Evolutionary conservation across 2,888 invertebrate genomes (phyloP).

Genomic region (Ichneumoninae sp.): DNA sequence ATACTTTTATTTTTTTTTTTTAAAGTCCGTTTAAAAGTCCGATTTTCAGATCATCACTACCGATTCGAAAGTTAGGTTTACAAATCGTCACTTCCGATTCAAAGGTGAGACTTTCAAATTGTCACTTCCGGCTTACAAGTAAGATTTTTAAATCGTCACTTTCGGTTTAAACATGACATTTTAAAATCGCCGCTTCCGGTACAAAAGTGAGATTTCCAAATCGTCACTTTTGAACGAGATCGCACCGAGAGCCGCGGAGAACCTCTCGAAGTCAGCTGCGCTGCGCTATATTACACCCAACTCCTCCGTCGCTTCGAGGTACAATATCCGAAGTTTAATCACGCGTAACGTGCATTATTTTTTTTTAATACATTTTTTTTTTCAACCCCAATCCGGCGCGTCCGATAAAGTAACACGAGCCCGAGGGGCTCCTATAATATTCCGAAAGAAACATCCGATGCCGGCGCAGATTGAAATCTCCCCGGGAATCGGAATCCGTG

Average conservation of each 20-base stretch:
- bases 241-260: too few species aligned
- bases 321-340: constrained; percentile 62
- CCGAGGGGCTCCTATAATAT: constrained; percentile 38
- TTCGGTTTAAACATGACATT: too few species aligned
- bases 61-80: too few species aligned
- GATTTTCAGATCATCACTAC: too few species aligned
- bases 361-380: constrained; percentile 43
- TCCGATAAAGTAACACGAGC: constrained; percentile 47
- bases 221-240: too few species aligned
- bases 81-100: too few species aligned
- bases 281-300: constrained; percentile 38
- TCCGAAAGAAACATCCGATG: constrained; percentile 33
- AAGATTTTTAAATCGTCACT: too few species aligned
- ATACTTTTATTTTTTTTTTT: constrained; percentile 52
- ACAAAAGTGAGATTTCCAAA: too few species aligned
- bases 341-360: constrained; percentile 52
- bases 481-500: constrained; percentile 29
- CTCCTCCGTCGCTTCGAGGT: constrained; percentile 1
- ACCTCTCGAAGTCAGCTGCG: constrained; percentile 50
- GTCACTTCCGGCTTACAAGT: too few species aligned
- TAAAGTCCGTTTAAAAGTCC: not conserved
- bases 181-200: too few species aligned
- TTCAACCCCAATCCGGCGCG: constrained; percentile 37
- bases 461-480: constrained; percentile 42
- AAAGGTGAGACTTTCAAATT: too few species aligned